A percentile compares a stretch with the other conserved stretches of the same genome.
phyloP scores from a whole-genome alignment of 1,140 invertebrate species.

The Temnothorax nylanderi region DNA sequence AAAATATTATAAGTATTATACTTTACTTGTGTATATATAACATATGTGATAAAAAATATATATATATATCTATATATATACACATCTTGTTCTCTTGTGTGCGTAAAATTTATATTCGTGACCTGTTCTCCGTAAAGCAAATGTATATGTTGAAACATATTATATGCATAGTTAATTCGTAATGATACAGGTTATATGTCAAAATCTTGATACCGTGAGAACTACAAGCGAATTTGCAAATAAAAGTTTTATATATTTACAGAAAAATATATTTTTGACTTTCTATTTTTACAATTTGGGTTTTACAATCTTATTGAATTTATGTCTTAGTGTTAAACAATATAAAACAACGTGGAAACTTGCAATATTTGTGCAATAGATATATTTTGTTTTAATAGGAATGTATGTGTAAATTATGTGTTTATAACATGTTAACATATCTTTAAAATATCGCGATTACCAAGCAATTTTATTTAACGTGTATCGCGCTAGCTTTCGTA shows the following conservation, averaged over 20 bases:
- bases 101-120: conserved; percentile 73
- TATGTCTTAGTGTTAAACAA: conserved; percentile 32
- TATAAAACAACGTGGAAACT: conserved; percentile 10
- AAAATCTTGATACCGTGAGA: conserved; percentile 49
- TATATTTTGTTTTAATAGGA: conserved; percentile 7
- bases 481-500: not conserved
- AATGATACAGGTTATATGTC: conserved; percentile 44
- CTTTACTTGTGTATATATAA: conserved; percentile 78
- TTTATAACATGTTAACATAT: not conserved
- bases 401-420: not conserved
- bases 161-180: conserved; percentile 50
- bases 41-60: conserved; percentile 74
- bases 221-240: conserved; percentile 59
- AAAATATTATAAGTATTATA: conserved; percentile 78
- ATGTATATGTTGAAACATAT: conserved; percentile 48
- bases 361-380: not conserved
- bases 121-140: conserved; percentile 49
- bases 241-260: conserved; percentile 67
- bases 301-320: conserved; percentile 7
- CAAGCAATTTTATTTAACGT: not conserved
- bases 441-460: not conserved
- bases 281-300: conserved; percentile 46
- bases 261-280: conserved; percentile 58
- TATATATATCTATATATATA: conserved; percentile 73
- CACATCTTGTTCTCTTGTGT: conserved; percentile 72